phyloP scores from a whole-genome alignment of 92 coral and sea anemone genomes.

The Palythoa grandis region DNA sequence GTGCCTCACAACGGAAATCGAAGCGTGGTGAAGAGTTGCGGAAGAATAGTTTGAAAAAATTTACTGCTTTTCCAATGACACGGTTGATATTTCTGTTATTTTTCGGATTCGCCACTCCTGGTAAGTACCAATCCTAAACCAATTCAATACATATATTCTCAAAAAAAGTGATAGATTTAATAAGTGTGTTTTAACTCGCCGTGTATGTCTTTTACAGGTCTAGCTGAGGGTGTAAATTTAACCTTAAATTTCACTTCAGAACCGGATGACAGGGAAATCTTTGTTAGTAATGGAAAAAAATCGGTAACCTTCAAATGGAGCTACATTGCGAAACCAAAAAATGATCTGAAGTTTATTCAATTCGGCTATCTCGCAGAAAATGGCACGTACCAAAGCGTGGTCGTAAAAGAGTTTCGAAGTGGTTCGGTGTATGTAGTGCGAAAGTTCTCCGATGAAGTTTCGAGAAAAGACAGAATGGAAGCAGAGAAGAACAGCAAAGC shows the following conservation, averaged over 20 bases:
- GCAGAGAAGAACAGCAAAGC: not conserved
- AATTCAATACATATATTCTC: not conserved
- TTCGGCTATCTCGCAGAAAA: slow-evolving; percentile 21
- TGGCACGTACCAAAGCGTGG: not conserved
- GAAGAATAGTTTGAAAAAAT: not conserved
- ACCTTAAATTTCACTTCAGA: slow-evolving; percentile 3
- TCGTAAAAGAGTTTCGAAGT: not conserved
- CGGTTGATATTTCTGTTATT: slow-evolving; percentile 1
- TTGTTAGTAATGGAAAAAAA: slow-evolving; percentile 14
- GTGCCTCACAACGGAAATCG: not conserved
- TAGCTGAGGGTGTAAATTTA: slow-evolving; percentile 1
- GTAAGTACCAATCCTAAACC: slow-evolving; percentile 12
- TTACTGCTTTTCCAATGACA: slow-evolving; percentile 14
- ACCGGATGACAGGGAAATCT: slow-evolving; percentile 14
- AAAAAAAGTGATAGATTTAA: not conserved
- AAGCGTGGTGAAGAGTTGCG: slow-evolving; percentile 3
- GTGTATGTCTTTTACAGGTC: slow-evolving; percentile 7
- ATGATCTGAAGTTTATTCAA: not conserved
- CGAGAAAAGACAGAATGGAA: slow-evolving; percentile 10
- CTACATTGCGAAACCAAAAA: not conserved
- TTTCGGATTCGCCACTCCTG: not conserved
- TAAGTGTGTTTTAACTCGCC: not conserved
- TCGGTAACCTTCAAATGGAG: slow-evolving; percentile 37
- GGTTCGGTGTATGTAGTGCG: not conserved
- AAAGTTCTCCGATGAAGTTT: not conserved